A percentile compares a stretch with the other conserved stretches of the same genome.
Conservation (phyloP, 2,888 invertebrate species). For the Agrotis puta region DNA sequence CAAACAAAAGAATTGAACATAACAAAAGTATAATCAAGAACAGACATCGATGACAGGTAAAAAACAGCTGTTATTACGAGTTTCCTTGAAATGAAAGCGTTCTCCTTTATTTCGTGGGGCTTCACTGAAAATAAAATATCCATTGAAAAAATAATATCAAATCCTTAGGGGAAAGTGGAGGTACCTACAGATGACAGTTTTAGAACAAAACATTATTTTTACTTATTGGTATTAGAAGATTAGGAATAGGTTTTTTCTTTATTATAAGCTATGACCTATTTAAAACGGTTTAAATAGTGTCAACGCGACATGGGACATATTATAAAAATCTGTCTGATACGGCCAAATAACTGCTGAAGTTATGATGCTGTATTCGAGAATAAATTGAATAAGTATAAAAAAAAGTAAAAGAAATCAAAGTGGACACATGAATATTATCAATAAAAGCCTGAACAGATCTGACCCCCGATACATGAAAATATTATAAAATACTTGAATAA, state of each 20-base stretch:
- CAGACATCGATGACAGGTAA: constrained; percentile 79
- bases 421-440: too few species aligned
- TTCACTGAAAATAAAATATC: constrained; percentile 72
- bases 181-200: constrained; percentile 73
- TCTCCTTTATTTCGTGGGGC: constrained; percentile 73
- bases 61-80: constrained; percentile 78
- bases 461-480: too few species aligned
- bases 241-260: background rate
- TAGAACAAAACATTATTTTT: constrained; percentile 72
- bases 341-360: too few species aligned
- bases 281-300: too few species aligned
- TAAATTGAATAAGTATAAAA: too few species aligned
- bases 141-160: constrained; percentile 75
- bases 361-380: too few species aligned
- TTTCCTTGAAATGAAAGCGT: constrained; percentile 74
- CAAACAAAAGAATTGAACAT: constrained; percentile 67
- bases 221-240: constrained; percentile 22
- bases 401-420: too few species aligned
- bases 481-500: too few species aligned
- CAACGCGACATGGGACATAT: too few species aligned
- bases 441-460: too few species aligned
- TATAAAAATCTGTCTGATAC: too few species aligned
- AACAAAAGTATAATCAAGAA: constrained; percentile 63
- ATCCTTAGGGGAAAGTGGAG: constrained; percentile 58
- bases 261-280: background rate